phyloP scores from a whole-genome alignment of 2,113 vertebrate species.

The Trogon melanurus region DNA sequence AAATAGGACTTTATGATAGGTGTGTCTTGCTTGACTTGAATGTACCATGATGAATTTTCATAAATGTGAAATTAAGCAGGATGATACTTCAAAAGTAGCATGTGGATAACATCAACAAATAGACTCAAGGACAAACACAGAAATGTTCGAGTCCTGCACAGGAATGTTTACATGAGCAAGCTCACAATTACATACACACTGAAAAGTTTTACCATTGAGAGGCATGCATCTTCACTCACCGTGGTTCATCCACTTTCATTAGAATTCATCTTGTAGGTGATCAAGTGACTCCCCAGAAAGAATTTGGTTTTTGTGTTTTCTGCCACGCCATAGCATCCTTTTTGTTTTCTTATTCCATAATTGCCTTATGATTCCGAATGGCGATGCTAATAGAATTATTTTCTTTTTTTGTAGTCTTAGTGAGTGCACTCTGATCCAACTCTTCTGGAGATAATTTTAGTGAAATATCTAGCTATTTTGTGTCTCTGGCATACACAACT shows the following conservation, averaged over 20 bases:
- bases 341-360: constrained; percentile 42
- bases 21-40: neutral
- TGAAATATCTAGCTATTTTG: neutral
- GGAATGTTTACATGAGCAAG: neutral
- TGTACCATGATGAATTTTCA: neutral
- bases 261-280: neutral
- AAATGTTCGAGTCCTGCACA: neutral
- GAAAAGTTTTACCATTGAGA: neutral
- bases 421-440: neutral
- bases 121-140: neutral
- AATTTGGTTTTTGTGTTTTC: neutral
- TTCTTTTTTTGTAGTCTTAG: neutral
- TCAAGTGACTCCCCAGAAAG: neutral
- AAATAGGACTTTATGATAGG: neutral
- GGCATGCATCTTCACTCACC: neutral
- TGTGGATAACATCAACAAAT: neutral
- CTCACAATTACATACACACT: neutral
- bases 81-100: neutral
- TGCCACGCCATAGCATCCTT: constrained; percentile 8
- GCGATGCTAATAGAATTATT: neutral
- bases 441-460: neutral
- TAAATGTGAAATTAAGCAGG: neutral
- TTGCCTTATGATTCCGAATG: neutral
- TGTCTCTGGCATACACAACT: constrained; percentile 13
- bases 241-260: neutral